A percentile compares a stretch with the other conserved stretches of the same genome.
Conservation (phyloP, 1,140 invertebrate species). For the Drosophila quadrilineata region DNA sequence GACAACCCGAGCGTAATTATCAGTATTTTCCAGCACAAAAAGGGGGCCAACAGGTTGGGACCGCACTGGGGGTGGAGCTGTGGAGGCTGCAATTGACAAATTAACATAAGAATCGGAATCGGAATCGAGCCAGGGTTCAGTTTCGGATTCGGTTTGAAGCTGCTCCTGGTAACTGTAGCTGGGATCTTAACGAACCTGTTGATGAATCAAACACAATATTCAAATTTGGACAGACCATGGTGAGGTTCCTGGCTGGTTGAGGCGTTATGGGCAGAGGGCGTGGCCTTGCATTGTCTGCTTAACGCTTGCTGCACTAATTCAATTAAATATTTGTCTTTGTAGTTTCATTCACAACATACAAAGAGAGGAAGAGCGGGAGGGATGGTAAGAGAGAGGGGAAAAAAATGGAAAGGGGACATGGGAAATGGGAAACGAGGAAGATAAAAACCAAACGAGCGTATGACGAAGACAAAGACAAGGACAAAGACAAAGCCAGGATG, state of each 20-base stretch:
- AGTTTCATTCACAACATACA: constrained; percentile 42
- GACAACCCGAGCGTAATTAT: constrained; percentile 57
- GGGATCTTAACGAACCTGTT: constrained; percentile 71
- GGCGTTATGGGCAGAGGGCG: constrained; percentile 10
- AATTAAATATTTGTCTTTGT: constrained; percentile 80
- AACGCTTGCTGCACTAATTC: constrained; percentile 78
- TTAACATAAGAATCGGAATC: constrained; percentile 71
- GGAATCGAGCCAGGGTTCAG: no score
- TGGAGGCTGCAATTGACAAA: constrained; percentile 62
- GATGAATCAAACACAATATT: constrained; percentile 69
- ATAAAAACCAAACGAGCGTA: constrained; percentile 37
- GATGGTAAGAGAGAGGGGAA: no score
- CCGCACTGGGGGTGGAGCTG: neutral
- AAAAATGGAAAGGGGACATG: constrained; percentile 7
- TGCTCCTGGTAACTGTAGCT: neutral
- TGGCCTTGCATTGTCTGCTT: constrained; percentile 67
- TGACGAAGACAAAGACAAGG: constrained; percentile 51
- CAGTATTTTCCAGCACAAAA: constrained; percentile 60
- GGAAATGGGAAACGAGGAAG: constrained; percentile 22
- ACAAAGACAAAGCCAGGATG: constrained; percentile 38
- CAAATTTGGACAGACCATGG: constrained; percentile 44
- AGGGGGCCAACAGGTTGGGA: neutral
- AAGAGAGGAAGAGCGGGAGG: constrained; percentile 1
- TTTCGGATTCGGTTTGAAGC: constrained; percentile 9
- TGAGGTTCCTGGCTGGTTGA: neutral